Evolutionary conservation across 2,797 vertebrate species (phyloP), one percentile per base, ranked within the genome.

Genomic region (Protonibea diacanthus): DNA sequence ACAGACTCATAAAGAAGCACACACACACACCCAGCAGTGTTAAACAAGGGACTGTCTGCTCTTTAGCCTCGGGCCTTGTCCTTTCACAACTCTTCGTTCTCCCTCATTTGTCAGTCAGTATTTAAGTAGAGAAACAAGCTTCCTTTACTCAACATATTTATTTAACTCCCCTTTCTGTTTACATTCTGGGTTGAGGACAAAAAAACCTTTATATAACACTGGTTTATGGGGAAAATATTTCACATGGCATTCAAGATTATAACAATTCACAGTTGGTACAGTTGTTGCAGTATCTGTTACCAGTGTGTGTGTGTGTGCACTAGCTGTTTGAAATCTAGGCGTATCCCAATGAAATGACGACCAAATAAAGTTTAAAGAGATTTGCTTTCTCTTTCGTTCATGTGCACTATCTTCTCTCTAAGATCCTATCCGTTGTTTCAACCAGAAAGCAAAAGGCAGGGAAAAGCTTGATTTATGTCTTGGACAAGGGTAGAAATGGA

Each of bases 1-100:
- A 56, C n/a, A 44, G 12, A 53, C 23, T 15, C 17, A 44, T 44
- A 49, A 38, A 76, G 20, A 42, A 23, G 45, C 42, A 59, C 18
- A 29, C 44, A 44, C 44, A 44, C 6, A 40, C 42, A 56, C 66
- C n/a, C 48, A 81, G 74, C 72, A 76, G 72, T 78, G 82, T 81
- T 82, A 62, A 61, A 82, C 80, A 72, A 76, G 67, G 52, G 40
- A 73, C 66, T 74, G 67, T 65, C 57, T 75, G 75, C 80, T 84
- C 64, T 67, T 85, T 78, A 83, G 78, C 85, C 76, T 65, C 51
- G 53, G 72, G 84, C 71, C 56, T 59, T 38, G 59, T 83, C 66
- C 59, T 86, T 83, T 86, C 80, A 83, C 63, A 81, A 33, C 67
- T 79, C 66, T 79, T 80, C 68, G 58, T 40, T 63, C 71, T 57